A percentile compares a stretch with the other conserved stretches of the same genome.
These are phyloP conservation scores for Steinernema hermaphroditum DNA, from an alignment of 2,888 invertebrate species.

Conservation along the genomic window DNA sequence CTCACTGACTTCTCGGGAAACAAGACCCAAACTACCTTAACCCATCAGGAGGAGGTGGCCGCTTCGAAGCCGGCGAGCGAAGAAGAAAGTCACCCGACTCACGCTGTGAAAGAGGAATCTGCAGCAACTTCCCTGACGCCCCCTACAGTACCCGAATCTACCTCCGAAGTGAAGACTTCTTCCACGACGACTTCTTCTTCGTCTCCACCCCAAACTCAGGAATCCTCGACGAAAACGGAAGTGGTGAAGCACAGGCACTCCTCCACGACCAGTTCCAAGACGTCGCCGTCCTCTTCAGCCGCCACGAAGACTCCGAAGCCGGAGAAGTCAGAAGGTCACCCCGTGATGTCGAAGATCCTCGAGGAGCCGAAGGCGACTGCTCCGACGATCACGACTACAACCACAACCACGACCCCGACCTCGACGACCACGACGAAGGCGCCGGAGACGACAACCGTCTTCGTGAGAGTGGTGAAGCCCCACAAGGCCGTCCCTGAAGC, in stretches of 20 bases:
- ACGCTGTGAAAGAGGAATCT: no score
- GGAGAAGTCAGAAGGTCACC: conserved; percentile 10
- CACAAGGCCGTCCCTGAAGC: conserved; percentile 7
- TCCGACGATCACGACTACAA: conserved; percentile 28
- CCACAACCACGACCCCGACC: conserved; percentile 30
- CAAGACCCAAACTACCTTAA: not conserved
- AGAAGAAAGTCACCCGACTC: not conserved
- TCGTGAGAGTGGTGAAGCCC: conserved; percentile 33
- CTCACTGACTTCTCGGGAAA: conserved; percentile 3
- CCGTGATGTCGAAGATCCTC: conserved; percentile 17
- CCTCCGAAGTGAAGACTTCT: not conserved
- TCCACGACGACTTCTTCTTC: no score
- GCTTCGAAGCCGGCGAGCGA: not conserved
- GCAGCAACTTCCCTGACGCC: no score
- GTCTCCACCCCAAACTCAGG: not conserved
- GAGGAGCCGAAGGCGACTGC: conserved; percentile 3
- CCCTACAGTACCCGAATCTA: no score
- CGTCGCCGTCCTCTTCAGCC: not conserved
- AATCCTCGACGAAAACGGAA: not conserved
- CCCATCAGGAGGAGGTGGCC: not conserved
- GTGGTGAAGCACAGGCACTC: not conserved
- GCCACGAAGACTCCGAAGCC: not conserved
- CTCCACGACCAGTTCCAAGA: not conserved
- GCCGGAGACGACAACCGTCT: conserved; percentile 33
- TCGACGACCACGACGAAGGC: conserved; percentile 33